These are phyloP conservation scores for Mya arenaria DNA, from an alignment of 1,140 invertebrate species.

Conservation along the genomic window DNA sequence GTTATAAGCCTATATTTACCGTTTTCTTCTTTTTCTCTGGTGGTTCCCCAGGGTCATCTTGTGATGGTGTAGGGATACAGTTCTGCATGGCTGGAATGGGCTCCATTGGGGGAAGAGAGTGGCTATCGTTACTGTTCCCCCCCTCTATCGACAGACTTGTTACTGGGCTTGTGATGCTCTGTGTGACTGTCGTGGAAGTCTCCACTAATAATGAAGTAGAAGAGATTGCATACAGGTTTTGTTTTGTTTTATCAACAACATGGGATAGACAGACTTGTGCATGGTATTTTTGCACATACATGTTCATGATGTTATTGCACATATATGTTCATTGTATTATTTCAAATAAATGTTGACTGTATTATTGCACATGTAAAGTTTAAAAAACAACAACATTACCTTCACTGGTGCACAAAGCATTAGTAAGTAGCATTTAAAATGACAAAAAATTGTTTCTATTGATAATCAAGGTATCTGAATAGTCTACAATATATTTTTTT, in stretches of 20 bases:
- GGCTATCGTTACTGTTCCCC: slow-evolving; percentile 63
- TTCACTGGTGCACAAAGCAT: no score
- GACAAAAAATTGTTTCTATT: no score
- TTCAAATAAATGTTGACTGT: neutral
- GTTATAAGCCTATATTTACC: no score
- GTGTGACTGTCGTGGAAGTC: slow-evolving; percentile 75
- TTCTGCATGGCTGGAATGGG: slow-evolving; percentile 59
- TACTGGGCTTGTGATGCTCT: slow-evolving; percentile 76
- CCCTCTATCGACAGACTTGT: slow-evolving; percentile 65
- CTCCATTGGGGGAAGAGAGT: slow-evolving; percentile 50
- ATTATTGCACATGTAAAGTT: neutral
- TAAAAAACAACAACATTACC: neutral
- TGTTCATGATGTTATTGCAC: neutral
- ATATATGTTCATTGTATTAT: neutral
- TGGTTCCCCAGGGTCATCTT: slow-evolving; percentile 69
- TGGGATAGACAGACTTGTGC: no score
- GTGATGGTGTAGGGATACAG: slow-evolving; percentile 67
- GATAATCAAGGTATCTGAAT: no score
- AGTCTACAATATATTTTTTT: no score
- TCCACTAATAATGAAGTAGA: no score
- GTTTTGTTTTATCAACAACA: no score
- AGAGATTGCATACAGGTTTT: no score
- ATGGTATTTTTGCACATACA: no score
- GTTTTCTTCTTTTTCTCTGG: slow-evolving; percentile 76
- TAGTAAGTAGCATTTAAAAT: no score